These are phyloP conservation scores for Macrocentrus cingulum DNA, from an alignment of 1,140 invertebrate genomes.

Conservation along the genomic window DNA sequence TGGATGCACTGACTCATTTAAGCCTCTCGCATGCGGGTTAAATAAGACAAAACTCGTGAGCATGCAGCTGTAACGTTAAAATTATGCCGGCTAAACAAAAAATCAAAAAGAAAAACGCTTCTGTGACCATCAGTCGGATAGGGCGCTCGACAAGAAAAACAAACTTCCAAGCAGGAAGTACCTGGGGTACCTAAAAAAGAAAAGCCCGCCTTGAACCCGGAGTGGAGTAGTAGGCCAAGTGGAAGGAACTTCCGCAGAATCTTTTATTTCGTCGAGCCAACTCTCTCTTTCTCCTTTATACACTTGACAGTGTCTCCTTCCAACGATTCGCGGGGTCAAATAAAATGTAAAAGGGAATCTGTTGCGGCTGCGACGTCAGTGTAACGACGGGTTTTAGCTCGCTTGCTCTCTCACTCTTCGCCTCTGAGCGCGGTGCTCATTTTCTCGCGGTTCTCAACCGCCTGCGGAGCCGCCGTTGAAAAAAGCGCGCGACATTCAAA, in stretches of 20 bases:
- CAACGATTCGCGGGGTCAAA: slow-evolving; percentile 22
- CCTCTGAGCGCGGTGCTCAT: slow-evolving; percentile 15
- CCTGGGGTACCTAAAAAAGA: slow-evolving; percentile 45
- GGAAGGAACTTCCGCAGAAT: slow-evolving; percentile 45
- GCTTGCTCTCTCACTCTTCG: not conserved
- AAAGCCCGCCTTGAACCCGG: slow-evolving; percentile 40
- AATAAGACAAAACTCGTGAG: too few species aligned
- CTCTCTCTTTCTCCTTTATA: slow-evolving; percentile 5
- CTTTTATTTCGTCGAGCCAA: slow-evolving; percentile 46
- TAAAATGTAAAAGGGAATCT: slow-evolving; percentile 37
- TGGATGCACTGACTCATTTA: not conserved
- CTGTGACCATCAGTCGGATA: slow-evolving; percentile 23
- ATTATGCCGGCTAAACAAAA: too few species aligned
- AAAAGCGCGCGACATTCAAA: too few species aligned
- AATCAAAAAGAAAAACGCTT: not conserved
- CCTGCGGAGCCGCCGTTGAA: too few species aligned
- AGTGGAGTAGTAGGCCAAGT: slow-evolving; percentile 57
- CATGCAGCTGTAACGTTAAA: too few species aligned
- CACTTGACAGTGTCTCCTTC: not conserved
- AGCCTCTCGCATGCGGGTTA: not conserved
- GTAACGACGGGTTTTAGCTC: slow-evolving; percentile 20
- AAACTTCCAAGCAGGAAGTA: slow-evolving; percentile 48
- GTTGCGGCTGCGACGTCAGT: slow-evolving; percentile 34
- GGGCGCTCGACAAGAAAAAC: slow-evolving; percentile 44
- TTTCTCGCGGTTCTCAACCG: slow-evolving; percentile 19